These are phyloP conservation scores for Brachypalpus laphriformis DNA, from an alignment of 2,888 invertebrate species.

Conservation along the genomic window DNA sequence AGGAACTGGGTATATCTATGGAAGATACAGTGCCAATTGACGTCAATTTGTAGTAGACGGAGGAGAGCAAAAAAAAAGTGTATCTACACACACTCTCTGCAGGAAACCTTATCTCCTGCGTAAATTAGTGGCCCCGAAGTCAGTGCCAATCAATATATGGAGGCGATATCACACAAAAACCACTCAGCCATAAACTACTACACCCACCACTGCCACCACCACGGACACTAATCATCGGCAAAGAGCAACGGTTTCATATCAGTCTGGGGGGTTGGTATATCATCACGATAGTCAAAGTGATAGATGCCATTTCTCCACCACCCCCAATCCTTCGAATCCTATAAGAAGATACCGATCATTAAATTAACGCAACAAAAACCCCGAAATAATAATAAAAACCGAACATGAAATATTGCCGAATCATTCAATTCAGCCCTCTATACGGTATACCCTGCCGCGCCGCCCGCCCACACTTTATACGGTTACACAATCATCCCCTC, in stretches of 20 bases:
- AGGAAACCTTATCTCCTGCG: conserved; percentile 37
- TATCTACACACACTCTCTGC: background rate
- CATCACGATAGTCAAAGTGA: conserved; percentile 30
- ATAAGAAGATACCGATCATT: conserved; percentile 71
- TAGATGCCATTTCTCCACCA: conserved; percentile 30
- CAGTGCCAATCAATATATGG: conserved; percentile 59
- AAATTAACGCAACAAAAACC: conserved; percentile 71
- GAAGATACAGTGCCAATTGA: conserved; percentile 27
- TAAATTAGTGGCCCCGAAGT: conserved; percentile 54
- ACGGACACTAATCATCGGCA: conserved; percentile 43
- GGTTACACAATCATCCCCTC: conserved; percentile 50
- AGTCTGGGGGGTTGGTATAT: background rate
- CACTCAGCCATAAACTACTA: conserved; percentile 19
- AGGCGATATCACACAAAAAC: conserved; percentile 36
- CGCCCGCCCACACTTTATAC: conserved; percentile 3
- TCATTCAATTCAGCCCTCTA: conserved; percentile 64
- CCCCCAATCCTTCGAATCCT: conserved; percentile 14
- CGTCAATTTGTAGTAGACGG: conserved; percentile 49
- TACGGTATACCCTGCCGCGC: background rate
- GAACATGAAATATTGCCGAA: conserved; percentile 72
- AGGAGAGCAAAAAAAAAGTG: no score
- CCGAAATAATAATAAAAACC: conserved; percentile 71
- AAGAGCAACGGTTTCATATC: no score
- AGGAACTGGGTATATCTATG: conserved; percentile 23
- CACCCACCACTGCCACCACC: background rate